phyloP scores from a whole-genome alignment of 2,797 vertebrate species.

The Squalus acanthias region DNA sequence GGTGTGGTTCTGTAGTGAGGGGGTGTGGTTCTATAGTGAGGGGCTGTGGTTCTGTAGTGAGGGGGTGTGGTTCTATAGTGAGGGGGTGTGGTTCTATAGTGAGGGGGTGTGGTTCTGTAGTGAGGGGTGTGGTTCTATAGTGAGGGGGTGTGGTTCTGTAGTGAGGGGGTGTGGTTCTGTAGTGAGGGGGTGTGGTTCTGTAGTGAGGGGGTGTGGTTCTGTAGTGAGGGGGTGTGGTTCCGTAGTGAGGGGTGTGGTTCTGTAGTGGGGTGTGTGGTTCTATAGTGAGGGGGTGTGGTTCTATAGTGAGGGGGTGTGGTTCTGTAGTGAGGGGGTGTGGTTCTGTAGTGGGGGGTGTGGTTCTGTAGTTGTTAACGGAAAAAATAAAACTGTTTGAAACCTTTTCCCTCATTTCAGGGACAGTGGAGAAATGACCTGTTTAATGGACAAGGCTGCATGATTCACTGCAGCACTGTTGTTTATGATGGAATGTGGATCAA shows the following conservation, averaged over 20 bases:
- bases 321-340: not conserved
- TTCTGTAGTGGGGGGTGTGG: not conserved
- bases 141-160: not conserved
- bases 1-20: not conserved
- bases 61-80: not conserved
- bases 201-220: not conserved
- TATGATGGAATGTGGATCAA: constrained; percentile 60
- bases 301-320: not conserved
- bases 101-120: not conserved
- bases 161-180: not conserved
- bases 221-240: not conserved
- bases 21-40: no score
- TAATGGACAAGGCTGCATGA: constrained; percentile 53
- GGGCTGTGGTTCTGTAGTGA: not conserved
- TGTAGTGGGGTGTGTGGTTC: not conserved
- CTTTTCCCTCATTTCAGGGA: constrained; percentile 50
- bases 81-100: not conserved
- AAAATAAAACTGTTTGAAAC: not conserved
- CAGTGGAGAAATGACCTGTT: constrained; percentile 57
- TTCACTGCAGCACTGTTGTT: constrained; percentile 56
- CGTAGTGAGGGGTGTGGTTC: not conserved
- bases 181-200: not conserved
- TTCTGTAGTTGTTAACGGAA: not conserved
- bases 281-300: not conserved
- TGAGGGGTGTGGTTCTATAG: not conserved